Base-by-base conservation (phyloP, 1,140 invertebrate genomes). In the Agrypnia vestita region DNA sequence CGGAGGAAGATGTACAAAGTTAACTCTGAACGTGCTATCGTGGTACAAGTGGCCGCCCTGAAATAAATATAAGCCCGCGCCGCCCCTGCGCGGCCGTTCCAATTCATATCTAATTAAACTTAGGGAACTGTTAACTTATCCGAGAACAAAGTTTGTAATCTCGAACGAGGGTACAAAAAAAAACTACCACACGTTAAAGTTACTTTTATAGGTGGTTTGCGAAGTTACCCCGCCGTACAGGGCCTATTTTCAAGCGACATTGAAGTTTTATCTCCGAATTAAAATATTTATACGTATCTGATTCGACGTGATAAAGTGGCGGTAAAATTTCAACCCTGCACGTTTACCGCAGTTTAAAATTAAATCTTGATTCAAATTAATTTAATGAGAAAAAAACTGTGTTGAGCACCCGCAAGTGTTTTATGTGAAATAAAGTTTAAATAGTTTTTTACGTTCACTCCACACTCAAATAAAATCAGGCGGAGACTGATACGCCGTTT, bases 31-130 rank as follows among this genome's bases (percentile, higher is more conserved):
- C 75, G 75, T 67, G 75, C 55, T 47, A 53, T 19, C 47, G 17
- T 10, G 61, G 51, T 21, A 47, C 51, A 78, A 81, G 76, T 44
- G 61, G 67, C 55, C 53, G 12, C 11, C 51, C 53, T 78, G 76
- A 78, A 81, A 75, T 78, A 81, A 81, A 81, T 81, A 81, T 81
- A 81, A 75, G 72, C 35, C 55, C 25, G 67, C 43, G 12, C 49
- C 59, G 47, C 72, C 80, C 76, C 76, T 21, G 62, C 21, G 12
- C 69, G 73, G 47, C 76, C 59, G 69, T 81, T 81, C 51, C 76
- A 67, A 81, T 81, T 81, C 76, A 81, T 81, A 81, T 81, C 80
- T 81, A 81, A 81, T 81, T 81, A 81, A 81, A 81, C 76, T 81
- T 78, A 69, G 80, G 21, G 51, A 78, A 73, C 77, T 72, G 47